A percentile compares a stretch with the other conserved stretches of the same genome.
phyloP scores from a whole-genome alignment of 2,797 vertebrate species.

The Atherinosoma microstoma region DNA sequence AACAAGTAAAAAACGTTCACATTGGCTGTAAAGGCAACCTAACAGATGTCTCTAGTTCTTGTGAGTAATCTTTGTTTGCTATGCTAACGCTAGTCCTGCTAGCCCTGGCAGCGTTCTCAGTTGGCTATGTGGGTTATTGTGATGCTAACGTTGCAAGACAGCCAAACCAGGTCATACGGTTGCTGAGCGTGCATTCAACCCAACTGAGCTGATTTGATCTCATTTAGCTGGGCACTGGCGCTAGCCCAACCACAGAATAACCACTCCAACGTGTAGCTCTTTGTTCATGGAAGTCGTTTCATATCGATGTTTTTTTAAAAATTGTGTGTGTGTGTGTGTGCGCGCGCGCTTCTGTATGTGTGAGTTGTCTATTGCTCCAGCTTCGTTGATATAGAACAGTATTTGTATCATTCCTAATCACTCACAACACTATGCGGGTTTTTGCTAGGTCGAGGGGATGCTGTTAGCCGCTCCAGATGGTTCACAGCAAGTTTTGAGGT shows the following conservation, averaged over 20 bases:
- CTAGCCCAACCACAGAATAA: constrained; percentile 6
- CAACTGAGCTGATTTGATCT: constrained; percentile 38
- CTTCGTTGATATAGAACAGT: constrained; percentile 11
- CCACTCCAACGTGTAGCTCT: constrained; percentile 10
- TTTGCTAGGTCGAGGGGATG: neutral
- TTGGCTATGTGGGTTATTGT: constrained; percentile 74
- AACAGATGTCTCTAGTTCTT: neutral
- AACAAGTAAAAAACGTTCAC: fast-evolving
- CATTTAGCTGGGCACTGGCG: constrained; percentile 26
- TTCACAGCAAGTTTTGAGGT: neutral
- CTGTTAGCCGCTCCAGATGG: neutral
- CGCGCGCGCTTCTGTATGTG: neutral
- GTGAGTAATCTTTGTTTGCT: constrained; percentile 56
- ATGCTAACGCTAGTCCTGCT: constrained; percentile 65
- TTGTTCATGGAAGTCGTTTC: constrained; percentile 51
- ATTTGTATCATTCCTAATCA: constrained; percentile 31
- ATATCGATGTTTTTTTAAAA: constrained; percentile 7
- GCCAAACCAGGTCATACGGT: constrained; percentile 71
- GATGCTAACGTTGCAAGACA: constrained; percentile 79
- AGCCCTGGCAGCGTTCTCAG: constrained; percentile 35
- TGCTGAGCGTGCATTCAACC: constrained; percentile 36
- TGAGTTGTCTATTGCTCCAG: neutral
- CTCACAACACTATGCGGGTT: neutral
- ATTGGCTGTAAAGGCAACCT: neutral
- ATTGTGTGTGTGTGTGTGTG: neutral